phyloP scores from a whole-genome alignment of 1,140 invertebrate species.

The Riptortus pedestris region DNA sequence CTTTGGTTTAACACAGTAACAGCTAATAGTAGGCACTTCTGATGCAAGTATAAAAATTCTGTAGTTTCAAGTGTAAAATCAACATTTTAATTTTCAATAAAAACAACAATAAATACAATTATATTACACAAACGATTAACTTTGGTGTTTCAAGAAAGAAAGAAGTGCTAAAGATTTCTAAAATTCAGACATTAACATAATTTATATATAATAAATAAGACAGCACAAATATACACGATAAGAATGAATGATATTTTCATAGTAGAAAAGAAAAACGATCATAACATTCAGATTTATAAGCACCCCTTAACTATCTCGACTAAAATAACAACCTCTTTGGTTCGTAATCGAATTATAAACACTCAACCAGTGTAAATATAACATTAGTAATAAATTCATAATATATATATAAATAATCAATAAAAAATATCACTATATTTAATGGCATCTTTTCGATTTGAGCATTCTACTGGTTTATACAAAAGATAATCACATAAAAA shows the following conservation, averaged over 20 bases:
- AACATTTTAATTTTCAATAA: neutral
- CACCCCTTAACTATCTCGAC: neutral
- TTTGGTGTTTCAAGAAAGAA: neutral
- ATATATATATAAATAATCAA: constrained; percentile 9
- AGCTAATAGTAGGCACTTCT: constrained; percentile 4
- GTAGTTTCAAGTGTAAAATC: neutral
- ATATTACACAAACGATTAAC: neutral
- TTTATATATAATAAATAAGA: neutral
- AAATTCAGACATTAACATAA: neutral
- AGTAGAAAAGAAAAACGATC: neutral
- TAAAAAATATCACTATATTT: constrained; percentile 7
- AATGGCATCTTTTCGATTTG: constrained; percentile 4
- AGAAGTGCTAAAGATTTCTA: neutral
- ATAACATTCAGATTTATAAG: neutral
- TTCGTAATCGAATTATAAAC: constrained; percentile 1
- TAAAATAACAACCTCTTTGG: constrained; percentile 8
- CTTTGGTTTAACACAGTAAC: constrained; percentile 8
- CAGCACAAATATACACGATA: neutral
- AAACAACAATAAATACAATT: neutral
- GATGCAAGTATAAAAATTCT: constrained; percentile 8
- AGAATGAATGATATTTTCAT: neutral
- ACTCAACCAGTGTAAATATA: constrained; percentile 5
- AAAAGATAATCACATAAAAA: neutral
- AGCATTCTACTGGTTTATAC: constrained; percentile 2
- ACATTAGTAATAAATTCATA: constrained; percentile 8